Evolutionary conservation across 2,797 vertebrate species (phyloP).

Genomic region (Macrochelys suwanniensis): DNA sequence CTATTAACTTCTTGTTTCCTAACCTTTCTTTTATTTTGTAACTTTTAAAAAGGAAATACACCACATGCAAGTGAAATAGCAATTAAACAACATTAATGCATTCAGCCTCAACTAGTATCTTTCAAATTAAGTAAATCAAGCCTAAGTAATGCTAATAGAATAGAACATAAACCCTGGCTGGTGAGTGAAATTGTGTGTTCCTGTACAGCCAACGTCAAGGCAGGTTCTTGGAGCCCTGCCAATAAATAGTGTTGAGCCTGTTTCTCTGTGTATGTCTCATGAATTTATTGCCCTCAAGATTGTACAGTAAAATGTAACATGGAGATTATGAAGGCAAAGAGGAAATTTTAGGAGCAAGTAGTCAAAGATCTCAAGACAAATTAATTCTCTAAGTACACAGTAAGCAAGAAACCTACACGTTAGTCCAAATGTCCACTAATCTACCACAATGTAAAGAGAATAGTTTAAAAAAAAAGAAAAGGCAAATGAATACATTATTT

Average conservation of each 20-base stretch:
- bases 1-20: neutral
- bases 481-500: neutral
- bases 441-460: neutral
- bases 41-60: neutral
- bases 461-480: neutral
- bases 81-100: neutral
- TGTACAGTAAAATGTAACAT: neutral
- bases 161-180: accelerated
- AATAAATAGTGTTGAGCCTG: neutral
- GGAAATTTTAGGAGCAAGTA: neutral
- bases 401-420: neutral
- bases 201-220: neutral
- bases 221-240: neutral
- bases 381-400: neutral
- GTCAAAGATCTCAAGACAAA: neutral
- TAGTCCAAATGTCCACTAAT: neutral
- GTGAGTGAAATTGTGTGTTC: neutral
- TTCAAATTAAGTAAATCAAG: neutral
- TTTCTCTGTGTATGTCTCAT: neutral
- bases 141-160: neutral
- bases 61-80: neutral
- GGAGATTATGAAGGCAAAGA: neutral
- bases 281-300: neutral
- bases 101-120: neutral
- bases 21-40: neutral